Conservation (phyloP, 2,888 invertebrate genomes). For the Xylota segnis region DNA sequence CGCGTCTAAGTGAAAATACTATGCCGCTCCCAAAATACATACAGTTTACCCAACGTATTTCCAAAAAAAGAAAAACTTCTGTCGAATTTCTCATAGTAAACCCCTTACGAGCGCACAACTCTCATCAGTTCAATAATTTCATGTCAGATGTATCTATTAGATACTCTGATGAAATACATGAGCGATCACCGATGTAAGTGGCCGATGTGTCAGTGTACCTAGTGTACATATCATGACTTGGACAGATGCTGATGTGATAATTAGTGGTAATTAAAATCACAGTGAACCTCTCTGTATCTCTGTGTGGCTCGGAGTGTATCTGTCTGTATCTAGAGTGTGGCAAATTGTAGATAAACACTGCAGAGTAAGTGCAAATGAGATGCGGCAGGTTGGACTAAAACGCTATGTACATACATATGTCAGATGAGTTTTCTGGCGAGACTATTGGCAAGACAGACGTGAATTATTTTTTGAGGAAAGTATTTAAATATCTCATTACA, state of each 20-base stretch:
- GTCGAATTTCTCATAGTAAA: not conserved
- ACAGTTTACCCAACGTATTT: too few relatives aligned
- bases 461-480: too few relatives aligned
- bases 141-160: constrained; percentile 9
- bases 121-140: not conserved
- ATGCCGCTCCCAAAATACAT: not conserved
- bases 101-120: too few relatives aligned
- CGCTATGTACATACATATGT: not conserved
- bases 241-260: constrained; percentile 9
- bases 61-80: too few relatives aligned
- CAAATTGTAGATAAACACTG: not conserved
- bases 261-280: constrained; percentile 5
- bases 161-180: not conserved
- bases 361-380: constrained; percentile 1
- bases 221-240: not conserved
- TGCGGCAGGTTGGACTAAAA: not conserved
- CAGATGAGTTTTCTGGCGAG: not conserved
- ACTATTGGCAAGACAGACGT: not conserved
- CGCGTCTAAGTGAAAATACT: not conserved
- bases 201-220: not conserved
- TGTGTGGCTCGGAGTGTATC: too few relatives aligned
- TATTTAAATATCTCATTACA: too few relatives aligned
- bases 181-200: not conserved
- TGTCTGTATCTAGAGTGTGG: not conserved
- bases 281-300: not conserved